These are phyloP conservation scores for Willisornis vidua DNA, from an alignment of 2,113 vertebrate genomes.

Conservation along the genomic window DNA sequence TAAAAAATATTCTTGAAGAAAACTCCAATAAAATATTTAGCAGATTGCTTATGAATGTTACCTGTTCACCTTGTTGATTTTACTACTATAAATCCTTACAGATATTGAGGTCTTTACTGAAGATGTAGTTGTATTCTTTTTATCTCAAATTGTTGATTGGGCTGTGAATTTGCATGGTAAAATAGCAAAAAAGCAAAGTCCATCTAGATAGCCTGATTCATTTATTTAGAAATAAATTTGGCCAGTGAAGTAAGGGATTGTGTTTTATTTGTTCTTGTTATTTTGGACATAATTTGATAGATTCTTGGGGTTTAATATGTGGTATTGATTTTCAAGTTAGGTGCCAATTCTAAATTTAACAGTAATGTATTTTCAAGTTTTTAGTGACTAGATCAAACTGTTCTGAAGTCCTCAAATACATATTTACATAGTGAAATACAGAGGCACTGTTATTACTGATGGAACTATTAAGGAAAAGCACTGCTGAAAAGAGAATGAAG, in stretches of 20 bases:
- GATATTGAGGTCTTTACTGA: neutral
- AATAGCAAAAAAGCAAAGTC: neutral
- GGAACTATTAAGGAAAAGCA: neutral
- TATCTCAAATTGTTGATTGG: neutral
- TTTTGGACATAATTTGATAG: neutral
- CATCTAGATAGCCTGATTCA: neutral
- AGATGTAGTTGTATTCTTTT: neutral
- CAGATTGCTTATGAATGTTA: neutral
- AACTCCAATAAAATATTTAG: neutral
- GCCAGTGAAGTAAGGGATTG: neutral
- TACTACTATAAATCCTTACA: neutral
- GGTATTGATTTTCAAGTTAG: neutral
- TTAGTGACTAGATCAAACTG: neutral
- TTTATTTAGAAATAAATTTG: neutral
- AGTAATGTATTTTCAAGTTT: neutral
- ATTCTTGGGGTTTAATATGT: neutral
- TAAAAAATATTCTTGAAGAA: neutral
- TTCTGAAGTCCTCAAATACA: neutral
- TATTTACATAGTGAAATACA: neutral
- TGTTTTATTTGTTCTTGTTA: neutral
- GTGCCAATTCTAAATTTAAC: neutral
- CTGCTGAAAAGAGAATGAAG: neutral
- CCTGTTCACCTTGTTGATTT: neutral
- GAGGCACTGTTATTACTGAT: neutral
- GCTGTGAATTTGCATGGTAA: neutral